Evolutionary conservation across 2,113 vertebrate genomes (phyloP), one percentile per base, ranked within the genome.

Genomic region (Dermatemys mawii): DNA sequence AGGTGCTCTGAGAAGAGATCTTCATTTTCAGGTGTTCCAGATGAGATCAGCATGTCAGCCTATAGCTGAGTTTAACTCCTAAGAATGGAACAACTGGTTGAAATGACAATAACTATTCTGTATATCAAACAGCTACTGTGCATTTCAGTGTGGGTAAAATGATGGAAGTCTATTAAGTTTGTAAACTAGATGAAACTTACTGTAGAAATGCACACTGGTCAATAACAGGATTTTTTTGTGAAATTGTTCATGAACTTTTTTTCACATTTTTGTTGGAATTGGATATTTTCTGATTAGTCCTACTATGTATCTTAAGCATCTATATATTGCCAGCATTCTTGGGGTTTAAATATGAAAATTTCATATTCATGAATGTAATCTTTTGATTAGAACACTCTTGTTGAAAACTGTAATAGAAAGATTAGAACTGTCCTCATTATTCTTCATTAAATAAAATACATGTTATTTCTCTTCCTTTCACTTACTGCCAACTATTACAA

Each of bases 361-460:
- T 84, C 83, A 50, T 87, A 82, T 90, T 95, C 91, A 86, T 85
- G 95, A 83, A 82, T 86, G 48, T 49, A 92, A n/a, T 73, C 83
- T 93, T 95, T 75, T 90, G 46, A 88, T 95, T 97, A 89, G 78
- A 94, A 97, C 92, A 95, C 92, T n/a, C n/a, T 87, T 84, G 49
- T 67, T 93, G 84, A 93, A 51, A 94, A 91, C 54, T 86, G 70
- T 88, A 97, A 94, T 90, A 89, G 93, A 95, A 97, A 94, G 92
- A 97, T 96, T 94, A 95, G 91, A 97, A 90, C 92, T 84, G 92
- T 92, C 93, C 96, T 93, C 96, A 96, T 94, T 96, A 90, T 86
- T 98, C 95, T 97, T 98, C 96, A 97, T 97, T 97, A 97, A 96
- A 95, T 57, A 93, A 97, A 97, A 97, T 93, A 97, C 94, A 97